phyloP scores from a whole-genome alignment of 2,797 vertebrate species.

The Fundulus diaphanus region DNA sequence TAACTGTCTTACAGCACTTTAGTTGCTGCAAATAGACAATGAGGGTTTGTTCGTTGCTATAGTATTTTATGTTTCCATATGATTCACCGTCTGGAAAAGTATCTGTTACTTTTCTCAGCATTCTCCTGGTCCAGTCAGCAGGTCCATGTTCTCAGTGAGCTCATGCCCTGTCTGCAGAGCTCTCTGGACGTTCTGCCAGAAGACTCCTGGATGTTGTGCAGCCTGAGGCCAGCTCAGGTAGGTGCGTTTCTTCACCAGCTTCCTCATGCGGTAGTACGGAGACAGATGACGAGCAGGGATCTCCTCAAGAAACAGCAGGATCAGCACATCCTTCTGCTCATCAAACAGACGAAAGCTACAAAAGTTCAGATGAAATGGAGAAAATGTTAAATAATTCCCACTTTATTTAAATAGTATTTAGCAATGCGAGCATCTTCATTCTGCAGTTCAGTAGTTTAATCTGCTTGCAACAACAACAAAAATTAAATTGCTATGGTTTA shows the following conservation, averaged over 20 bases:
- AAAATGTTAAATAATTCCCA: background rate
- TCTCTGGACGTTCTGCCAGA: conserved; percentile 51
- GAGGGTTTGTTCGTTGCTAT: too few species aligned
- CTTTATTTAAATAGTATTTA: background rate
- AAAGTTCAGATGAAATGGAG: background rate
- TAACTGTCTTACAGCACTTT: too few species aligned
- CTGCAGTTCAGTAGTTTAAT: background rate
- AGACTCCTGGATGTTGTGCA: conserved; percentile 9
- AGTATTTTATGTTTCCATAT: background rate
- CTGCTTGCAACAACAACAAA: background rate
- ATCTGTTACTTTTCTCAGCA: background rate
- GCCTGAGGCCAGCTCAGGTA: conserved; percentile 63
- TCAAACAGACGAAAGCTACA: conserved; percentile 61
- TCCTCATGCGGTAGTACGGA: conserved; percentile 58
- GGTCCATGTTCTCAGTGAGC: background rate
- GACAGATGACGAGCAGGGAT: conserved; percentile 46
- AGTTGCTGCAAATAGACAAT: too few species aligned
- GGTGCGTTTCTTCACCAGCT: conserved; percentile 56
- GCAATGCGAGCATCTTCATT: background rate
- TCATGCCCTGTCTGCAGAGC: conserved; percentile 34
- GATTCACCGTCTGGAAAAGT: background rate
- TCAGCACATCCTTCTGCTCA: conserved; percentile 62
- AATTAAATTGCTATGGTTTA: too few species aligned
- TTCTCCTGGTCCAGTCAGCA: background rate
- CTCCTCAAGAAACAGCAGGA: conserved; percentile 67